Evolutionary conservation across 2,113 vertebrate species (phyloP), one percentile per base, ranked within the genome.

Genomic region (Callopanchax toddi): DNA sequence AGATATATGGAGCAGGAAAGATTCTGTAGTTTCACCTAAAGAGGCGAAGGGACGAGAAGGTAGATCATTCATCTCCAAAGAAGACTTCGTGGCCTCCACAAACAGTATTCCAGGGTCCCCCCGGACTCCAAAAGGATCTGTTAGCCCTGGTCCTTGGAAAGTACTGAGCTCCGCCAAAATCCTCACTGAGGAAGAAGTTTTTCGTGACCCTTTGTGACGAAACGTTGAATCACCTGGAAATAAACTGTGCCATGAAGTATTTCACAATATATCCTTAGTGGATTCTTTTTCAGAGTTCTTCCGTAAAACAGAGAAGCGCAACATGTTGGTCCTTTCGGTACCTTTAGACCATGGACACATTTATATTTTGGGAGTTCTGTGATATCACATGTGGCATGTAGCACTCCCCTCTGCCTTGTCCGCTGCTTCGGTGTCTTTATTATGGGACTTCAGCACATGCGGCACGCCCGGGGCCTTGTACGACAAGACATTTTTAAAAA

Each of bases 71-170:
- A 29, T 42, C 52, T 69, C 60, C 65, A 84, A 78, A 81, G 74
- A 85, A 11, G 54, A 61, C 70, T 36, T 6, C 21, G 43, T 52
- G 57, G 61, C 66, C 67, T 63, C 71, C 45, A 11, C 56, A 37
- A 79, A 79, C 68, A 81, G 53, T 42, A 42, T 71, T 84, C 77
- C 79, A 59, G 67, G 83, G 59, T 36, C 58, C 34, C 83, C 73
- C 55, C 87, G 84, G 8, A 87, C 67, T 36, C 91, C 82, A 81
- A 94, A 90, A 83, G 60, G 86, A 11, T 81, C 86, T 0, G 85
- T 96, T 54, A 92, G 88, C 60, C 93, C 95, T 0, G 94, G 94
- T 16, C 93, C 93, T 2, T 98, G 96, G 96, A 96, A 93, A 82
- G 91, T 95, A 29, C 95, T 95, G 2, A 88, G 90, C 46, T 85